Percentiles rank a stretch among this genome's conserved stretches.
phyloP scores from a whole-genome alignment of 2,888 invertebrate species.

The Galerucella calmariensis region DNA sequence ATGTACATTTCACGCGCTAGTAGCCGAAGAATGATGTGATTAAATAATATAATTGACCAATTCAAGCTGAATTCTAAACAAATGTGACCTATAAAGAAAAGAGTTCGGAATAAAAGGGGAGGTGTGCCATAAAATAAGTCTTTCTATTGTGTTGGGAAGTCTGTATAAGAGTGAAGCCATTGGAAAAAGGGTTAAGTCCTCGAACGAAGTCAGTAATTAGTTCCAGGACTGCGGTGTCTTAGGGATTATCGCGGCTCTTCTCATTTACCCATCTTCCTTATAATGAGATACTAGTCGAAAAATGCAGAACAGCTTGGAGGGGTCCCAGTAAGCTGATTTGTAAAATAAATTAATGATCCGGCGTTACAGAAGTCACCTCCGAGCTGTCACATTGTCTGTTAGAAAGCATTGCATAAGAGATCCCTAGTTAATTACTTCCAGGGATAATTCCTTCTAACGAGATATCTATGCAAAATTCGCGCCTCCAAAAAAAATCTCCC shows the following conservation, averaged over 20 bases:
- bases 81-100: conserved; percentile 49
- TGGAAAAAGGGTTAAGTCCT: conserved; percentile 56
- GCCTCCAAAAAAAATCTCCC: conserved; percentile 47
- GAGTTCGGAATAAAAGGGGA: conserved; percentile 40
- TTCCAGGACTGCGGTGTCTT: conserved; percentile 57
- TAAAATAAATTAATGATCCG: conserved; percentile 66
- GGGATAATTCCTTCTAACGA: conserved; percentile 64
- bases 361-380: conserved; percentile 64
- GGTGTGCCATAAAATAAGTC: conserved; percentile 46
- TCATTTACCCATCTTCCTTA: conserved; percentile 60
- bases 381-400: conserved; percentile 64
- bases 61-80: conserved; percentile 40
- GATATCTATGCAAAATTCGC: conserved; percentile 62
- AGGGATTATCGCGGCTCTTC: conserved; percentile 62
- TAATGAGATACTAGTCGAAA: conserved; percentile 61
- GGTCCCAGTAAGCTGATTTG: conserved; percentile 65
- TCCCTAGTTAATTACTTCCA: conserved; percentile 64
- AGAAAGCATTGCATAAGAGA: conserved; percentile 58
- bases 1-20: not conserved
- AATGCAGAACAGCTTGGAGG: conserved; percentile 60
- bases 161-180: conserved; percentile 44
- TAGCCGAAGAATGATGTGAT: not conserved
- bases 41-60: conserved; percentile 21
- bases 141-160: conserved; percentile 42
- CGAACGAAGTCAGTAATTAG: conserved; percentile 59